phyloP scores from a whole-genome alignment of 2,113 vertebrate genomes.

The Nannobrachium achirus region DNA sequence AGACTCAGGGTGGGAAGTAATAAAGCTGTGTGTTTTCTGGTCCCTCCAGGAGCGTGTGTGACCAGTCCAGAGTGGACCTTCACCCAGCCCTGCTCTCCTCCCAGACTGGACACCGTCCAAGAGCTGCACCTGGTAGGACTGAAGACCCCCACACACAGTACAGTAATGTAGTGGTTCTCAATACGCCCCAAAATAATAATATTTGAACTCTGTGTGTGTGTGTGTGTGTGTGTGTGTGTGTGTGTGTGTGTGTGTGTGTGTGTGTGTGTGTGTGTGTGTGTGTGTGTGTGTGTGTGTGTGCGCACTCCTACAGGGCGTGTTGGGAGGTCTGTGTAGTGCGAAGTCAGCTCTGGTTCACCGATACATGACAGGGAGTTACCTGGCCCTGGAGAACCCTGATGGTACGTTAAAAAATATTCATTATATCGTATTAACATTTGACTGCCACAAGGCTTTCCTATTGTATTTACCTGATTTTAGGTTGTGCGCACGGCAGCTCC shows the following conservation, averaged over 20 bases:
- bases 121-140: conserved; percentile 90
- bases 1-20: too few species aligned
- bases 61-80: conserved; percentile 97
- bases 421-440: too few species aligned
- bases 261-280: background rate
- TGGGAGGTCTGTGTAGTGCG: conserved; percentile 89
- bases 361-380: conserved; percentile 93
- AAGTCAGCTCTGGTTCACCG: conserved; percentile 92
- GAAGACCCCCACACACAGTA: background rate
- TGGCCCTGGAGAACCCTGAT: conserved; percentile 88
- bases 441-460: too few species aligned
- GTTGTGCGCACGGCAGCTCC: too few species aligned
- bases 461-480: too few species aligned
- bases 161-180: background rate
- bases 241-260: conserved; percentile 9
- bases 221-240: too few species aligned
- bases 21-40: too few species aligned
- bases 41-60: conserved; percentile 88
- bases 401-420: conserved; percentile 70
- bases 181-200: too few species aligned
- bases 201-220: too few species aligned
- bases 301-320: conserved; percentile 87
- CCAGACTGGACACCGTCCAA: conserved; percentile 73
- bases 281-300: background rate
- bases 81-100: conserved; percentile 62